Conservation (phyloP, 1,140 invertebrate genomes). For the Mya arenaria region DNA sequence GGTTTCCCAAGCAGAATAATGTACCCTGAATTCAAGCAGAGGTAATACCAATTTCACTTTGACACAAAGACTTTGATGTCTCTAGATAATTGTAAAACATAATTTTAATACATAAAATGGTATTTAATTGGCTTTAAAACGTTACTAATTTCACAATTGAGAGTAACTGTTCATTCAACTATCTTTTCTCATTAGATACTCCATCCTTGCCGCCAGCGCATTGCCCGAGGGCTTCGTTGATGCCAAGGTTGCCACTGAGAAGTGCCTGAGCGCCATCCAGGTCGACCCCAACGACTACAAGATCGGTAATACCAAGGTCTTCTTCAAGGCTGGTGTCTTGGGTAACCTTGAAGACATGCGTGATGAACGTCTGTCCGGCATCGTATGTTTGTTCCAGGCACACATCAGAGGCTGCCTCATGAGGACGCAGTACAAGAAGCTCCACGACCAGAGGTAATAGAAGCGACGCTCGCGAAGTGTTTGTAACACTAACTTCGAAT, state of each 20-base stretch:
- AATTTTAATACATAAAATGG: no score
- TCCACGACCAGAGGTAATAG: slow-evolving; percentile 94
- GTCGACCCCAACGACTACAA: slow-evolving; percentile 93
- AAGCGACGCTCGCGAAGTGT: neutral
- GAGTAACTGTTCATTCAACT: neutral
- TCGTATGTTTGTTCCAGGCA: slow-evolving; percentile 98
- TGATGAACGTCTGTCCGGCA: slow-evolving; percentile 98
- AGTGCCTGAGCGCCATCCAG: slow-evolving; percentile 89
- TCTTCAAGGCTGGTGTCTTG: slow-evolving; percentile 99
- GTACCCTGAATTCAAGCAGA: slow-evolving; percentile 99
- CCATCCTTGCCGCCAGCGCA: slow-evolving; percentile 94
- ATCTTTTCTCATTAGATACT: slow-evolving; percentile 87
- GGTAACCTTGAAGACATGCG: slow-evolving; percentile 99
- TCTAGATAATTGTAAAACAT: no score
- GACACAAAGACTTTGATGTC: neutral
- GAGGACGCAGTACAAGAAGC: slow-evolving; percentile 95
- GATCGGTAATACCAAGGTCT: slow-evolving; percentile 98
- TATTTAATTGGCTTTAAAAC: no score
- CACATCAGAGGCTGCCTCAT: slow-evolving; percentile 93
- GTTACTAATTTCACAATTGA: slow-evolving; percentile 1
- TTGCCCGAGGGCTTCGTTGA: slow-evolving; percentile 88
- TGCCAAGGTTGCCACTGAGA: slow-evolving; percentile 90
- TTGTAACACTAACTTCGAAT: neutral
- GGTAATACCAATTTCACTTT: slow-evolving; percentile 7
- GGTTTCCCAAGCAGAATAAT: slow-evolving; percentile 99